A percentile compares a stretch with the other conserved stretches of the same genome.
Evolutionary conservation across 2,888 invertebrate genomes (phyloP).

Genomic region (Tenthredo livida): DNA sequence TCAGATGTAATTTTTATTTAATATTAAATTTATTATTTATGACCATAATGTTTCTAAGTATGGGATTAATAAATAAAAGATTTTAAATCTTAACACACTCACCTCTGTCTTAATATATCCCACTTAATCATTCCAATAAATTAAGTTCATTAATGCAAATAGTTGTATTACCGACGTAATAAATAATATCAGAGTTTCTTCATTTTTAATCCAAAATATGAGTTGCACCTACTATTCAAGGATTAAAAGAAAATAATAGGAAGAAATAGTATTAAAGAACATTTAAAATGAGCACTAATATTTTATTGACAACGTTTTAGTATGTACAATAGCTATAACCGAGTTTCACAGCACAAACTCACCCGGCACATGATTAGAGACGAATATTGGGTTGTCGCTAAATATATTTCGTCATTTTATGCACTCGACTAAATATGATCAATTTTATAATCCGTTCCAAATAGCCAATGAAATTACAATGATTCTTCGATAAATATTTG

Average conservation of each 20-base stretch:
- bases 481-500: neutral
- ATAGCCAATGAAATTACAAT: constrained; percentile 20
- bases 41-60: constrained; percentile 68
- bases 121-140: neutral
- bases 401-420: neutral
- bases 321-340: constrained; percentile 12
- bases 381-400: constrained; percentile 11
- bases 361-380: neutral
- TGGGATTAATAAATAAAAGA: constrained; percentile 74
- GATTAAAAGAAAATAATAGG: neutral
- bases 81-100: constrained; percentile 59
- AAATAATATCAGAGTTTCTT: neutral
- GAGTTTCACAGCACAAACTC: constrained; percentile 1
- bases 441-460: neutral
- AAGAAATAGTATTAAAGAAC: neutral
- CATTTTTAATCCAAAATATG: too few species aligned
- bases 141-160: neutral
- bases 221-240: neutral
- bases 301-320: constrained; percentile 42
- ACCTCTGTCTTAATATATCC: neutral
- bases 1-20: constrained; percentile 72
- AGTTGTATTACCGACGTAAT: neutral
- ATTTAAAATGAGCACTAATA: constrained; percentile 37
- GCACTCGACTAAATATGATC: constrained; percentile 34
- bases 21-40: constrained; percentile 73